A percentile compares a stretch with the other conserved stretches of the same genome.
phyloP scores from a whole-genome alignment of 2,888 invertebrate genomes.

The Amphipyra tragopoginis region DNA sequence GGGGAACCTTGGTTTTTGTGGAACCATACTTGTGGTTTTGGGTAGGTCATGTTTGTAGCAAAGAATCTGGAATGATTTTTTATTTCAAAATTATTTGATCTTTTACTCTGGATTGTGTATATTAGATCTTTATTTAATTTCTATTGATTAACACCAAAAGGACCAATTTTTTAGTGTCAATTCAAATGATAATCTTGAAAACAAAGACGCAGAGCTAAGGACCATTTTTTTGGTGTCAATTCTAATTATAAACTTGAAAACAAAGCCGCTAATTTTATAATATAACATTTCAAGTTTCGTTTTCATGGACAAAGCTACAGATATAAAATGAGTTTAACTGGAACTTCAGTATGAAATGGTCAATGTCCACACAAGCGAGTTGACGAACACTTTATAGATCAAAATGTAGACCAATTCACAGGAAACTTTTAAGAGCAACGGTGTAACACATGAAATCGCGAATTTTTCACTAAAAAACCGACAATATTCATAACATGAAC shows the following conservation, averaged over 20 bases:
- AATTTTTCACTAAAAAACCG: slow-evolving; percentile 30
- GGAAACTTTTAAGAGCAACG: slow-evolving; percentile 41
- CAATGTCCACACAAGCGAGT: slow-evolving; percentile 7
- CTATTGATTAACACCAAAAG: neutral
- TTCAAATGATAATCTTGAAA: neutral
- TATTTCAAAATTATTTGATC: neutral
- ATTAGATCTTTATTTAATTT: too few relatives aligned
- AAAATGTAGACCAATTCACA: slow-evolving; percentile 42
- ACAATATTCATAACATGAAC: slow-evolving; percentile 47
- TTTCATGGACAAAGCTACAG: slow-evolving; percentile 2
- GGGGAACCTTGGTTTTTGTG: slow-evolving; percentile 81
- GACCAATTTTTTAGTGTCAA: neutral
- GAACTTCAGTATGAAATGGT: slow-evolving; percentile 11
- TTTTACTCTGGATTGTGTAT: too few relatives aligned
- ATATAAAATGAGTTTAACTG: neutral
- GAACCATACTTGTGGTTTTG: slow-evolving; percentile 42
- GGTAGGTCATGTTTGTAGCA: slow-evolving; percentile 45
- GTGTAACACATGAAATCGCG: slow-evolving; percentile 23
- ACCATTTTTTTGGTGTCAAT: neutral
- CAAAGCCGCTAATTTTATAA: neutral
- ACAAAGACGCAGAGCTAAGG: neutral
- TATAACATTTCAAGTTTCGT: neutral
- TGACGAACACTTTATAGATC: slow-evolving; percentile 36
- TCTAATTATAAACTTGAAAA: neutral
- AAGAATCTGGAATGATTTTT: slow-evolving; percentile 12